phyloP scores from a whole-genome alignment of 2,888 invertebrate species.

The Dynastes grantii region DNA sequence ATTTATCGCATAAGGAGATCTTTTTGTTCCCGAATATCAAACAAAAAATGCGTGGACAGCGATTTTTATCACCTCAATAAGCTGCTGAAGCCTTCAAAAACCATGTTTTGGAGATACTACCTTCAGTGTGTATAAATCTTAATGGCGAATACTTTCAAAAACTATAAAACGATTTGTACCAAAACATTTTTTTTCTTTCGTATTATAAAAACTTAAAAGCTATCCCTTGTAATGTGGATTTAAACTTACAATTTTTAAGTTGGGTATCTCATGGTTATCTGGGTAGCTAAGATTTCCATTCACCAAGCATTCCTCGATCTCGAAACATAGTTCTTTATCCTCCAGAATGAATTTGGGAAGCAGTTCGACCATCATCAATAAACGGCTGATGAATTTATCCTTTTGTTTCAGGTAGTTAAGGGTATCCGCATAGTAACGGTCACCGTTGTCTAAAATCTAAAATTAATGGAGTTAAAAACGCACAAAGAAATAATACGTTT shows the following conservation, averaged over 20 bases:
- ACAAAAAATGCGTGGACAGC: no score
- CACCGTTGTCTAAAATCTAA: constrained; percentile 68
- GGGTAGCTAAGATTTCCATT: constrained; percentile 60
- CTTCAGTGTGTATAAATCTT: no score
- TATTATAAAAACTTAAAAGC: no score
- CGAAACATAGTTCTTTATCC: constrained; percentile 62
- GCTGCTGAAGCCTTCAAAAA: no score
- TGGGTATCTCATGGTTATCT: constrained; percentile 56
- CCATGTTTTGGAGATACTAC: no score
- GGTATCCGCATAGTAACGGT: constrained; percentile 68
- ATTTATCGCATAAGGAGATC: no score
- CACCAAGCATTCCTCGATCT: constrained; percentile 65
- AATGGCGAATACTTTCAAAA: no score
- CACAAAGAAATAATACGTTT: no score
- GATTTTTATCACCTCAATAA: no score
- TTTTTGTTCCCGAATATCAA: no score
- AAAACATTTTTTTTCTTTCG: no score
- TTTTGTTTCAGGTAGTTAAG: constrained; percentile 61
- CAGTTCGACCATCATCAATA: constrained; percentile 66
- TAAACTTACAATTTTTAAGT: constrained; percentile 56
- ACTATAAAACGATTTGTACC: no score
- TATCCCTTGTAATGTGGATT: neutral
- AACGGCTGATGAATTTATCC: constrained; percentile 60
- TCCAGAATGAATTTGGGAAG: constrained; percentile 66
- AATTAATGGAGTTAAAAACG: constrained; percentile 22